Base-by-base conservation (phyloP, 2,797 vertebrate genomes). In the Argyrosomus regius region DNA sequence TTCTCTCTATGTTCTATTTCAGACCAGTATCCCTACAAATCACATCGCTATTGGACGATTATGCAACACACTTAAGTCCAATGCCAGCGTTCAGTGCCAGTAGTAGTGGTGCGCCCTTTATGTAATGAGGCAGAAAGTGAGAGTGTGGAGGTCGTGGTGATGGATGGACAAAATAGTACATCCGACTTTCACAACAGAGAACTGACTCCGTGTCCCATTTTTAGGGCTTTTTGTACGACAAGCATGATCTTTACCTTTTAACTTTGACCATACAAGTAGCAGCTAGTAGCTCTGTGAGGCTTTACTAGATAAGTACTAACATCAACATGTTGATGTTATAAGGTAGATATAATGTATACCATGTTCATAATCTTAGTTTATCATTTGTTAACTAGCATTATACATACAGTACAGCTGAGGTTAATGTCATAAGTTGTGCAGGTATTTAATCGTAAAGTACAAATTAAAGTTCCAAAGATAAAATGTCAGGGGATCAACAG, bases 71-170 rank as follows among this genome's bases (percentile, higher is more conserved):
- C 18, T 59, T 41, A 6, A 59, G 28, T 61, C 24, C 39, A 31
- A 22, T 41, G 66, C 43, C 28, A 39, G 16, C 16, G 22, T 63
- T 22, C 24, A 3, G 58, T 70, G 48, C 18, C 46, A 60, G 74
- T 28, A 35, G 67, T 10, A 22, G 59, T 28, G 26, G 22, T 52
- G 52, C 11, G 22, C n/a, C 31, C 46, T 59, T 59, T 26, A 17
- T 74, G 41, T 64, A 54, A 54, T 46, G 50, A 56, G 26, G 52
- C 24, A 75, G 43, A 67, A 48, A 57, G 54, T 58, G n/a, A 63
- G 39, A 52, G 39, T 28, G 45, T 53, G 35, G 62, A 62, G 70
- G 70, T 62, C 12, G 4, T 16, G 48, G 17, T 52, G 70, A 72
- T n/a, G 35, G 49, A 62, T 53, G 35, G 13, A 10, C 16, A 6